Evolutionary conservation across 2,888 invertebrate genomes (phyloP).

Genomic region (Cistogaster globosa): DNA sequence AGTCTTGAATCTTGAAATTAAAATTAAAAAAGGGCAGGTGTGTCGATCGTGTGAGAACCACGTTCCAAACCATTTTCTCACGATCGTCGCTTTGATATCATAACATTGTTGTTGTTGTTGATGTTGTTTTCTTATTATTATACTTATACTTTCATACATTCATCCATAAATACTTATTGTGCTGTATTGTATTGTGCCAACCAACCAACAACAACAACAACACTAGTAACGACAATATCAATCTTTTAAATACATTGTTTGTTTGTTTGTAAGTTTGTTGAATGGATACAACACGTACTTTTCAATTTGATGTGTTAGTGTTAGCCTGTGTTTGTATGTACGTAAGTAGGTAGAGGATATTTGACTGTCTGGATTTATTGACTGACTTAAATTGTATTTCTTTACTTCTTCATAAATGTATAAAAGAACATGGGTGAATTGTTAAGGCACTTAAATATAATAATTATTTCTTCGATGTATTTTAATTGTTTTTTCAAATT

Average conservation of each 20-base stretch:
- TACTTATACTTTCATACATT: slow-evolving; percentile 38
- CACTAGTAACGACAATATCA: slow-evolving; percentile 17
- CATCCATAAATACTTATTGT: slow-evolving; percentile 45
- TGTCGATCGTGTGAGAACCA: slow-evolving; percentile 84
- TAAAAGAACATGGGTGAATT: slow-evolving; percentile 18
- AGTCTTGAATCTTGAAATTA: slow-evolving; percentile 81
- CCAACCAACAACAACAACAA: slow-evolving; percentile 34
- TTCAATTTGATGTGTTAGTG: background rate
- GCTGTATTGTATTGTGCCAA: slow-evolving; percentile 33
- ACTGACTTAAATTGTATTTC: slow-evolving; percentile 59
- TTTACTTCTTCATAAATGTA: slow-evolving; percentile 63
- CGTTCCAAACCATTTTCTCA: slow-evolving; percentile 84
- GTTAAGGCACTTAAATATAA: slow-evolving; percentile 23
- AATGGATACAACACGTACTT: slow-evolving; percentile 61
- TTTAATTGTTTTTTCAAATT: background rate
- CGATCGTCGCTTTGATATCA: slow-evolving; percentile 82
- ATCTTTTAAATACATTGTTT: slow-evolving; percentile 64
- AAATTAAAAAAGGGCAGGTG: slow-evolving; percentile 83
- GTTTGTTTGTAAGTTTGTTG: slow-evolving; percentile 50
- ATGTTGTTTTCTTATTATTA: slow-evolving; percentile 51
- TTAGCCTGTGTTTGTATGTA: background rate
- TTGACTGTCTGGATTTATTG: slow-evolving; percentile 62
- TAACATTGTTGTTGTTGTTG: slow-evolving; percentile 54
- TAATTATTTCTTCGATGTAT: background rate
- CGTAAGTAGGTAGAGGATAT: slow-evolving; percentile 59